Base-by-base conservation (phyloP, 2,888 invertebrate genomes). In the Eugnorisma glareosa region DNA sequence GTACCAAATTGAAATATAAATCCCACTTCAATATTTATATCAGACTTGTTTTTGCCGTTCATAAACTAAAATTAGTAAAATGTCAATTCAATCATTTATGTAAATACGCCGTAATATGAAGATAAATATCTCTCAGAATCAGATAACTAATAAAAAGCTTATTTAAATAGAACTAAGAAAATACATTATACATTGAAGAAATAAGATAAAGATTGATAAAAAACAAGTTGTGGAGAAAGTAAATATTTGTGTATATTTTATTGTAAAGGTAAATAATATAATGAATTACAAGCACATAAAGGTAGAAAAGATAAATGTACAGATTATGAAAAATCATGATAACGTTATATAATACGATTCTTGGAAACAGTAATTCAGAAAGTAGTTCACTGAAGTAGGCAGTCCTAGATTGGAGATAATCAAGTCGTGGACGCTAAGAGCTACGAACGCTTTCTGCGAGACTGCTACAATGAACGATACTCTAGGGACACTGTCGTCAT, bases 381-480 rank as follows among this genome's bases (percentile, higher is more conserved):
- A 66, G 43, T 43, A 43, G 40, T 28, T 73, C 3, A 68, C 7
- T 54, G 7, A 59, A 69, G 31, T 45, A 37, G 35, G n/a, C 40
- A 37, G 35, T 67, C 54, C 48, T 28, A 43, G 67, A 54, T 67
- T 63, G 37, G 63, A 59, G 35, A 67, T 78, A 75, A 78, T 82
- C 73, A 85, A 74, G 37, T 75, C 18, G 13, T 48, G 37, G 71
- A 69, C 69, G n/a, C 72, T 77, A 21, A 81, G 54, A 48, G 35
- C 51, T 66, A 72, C 37, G n/a, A 82, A 67, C 64, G 59, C 11
- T 81, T 59, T 43, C 74, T 70, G 40, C n/a, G 31, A 78, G 40
- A 64, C 40, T n/a, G 48, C 69, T 45, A 74, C 73, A 85, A 82
- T 82, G 64, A 82, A 70, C 69, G 70, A 78, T 85, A 48, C 82